Base-by-base conservation (phyloP, 2,113 vertebrate genomes). In the Girardinichthys multiradiatus region DNA sequence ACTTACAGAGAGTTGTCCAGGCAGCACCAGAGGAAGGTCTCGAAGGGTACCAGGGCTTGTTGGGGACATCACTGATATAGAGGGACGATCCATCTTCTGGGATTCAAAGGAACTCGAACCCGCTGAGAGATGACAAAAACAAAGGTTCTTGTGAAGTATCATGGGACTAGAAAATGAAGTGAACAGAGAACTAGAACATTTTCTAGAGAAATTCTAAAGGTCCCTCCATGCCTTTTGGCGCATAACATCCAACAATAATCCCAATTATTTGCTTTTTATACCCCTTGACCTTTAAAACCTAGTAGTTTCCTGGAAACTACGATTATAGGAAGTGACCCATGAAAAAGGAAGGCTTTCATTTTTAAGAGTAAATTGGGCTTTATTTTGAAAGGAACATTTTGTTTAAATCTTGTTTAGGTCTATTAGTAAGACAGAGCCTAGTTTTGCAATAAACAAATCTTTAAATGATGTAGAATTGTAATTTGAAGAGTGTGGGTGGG, bases 91-190 rank as follows among this genome's bases (percentile, higher is more conserved):
- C 97, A 98, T 97, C 92, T 98, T 99, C 91, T 98, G 98, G 70
- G 97, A 99, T 94, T 99, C 98, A 92, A 99, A 99, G 76, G 98
- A 99, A 93, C 98, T 99, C 54, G 97, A 99, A 92, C 98, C 98
- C 91, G 93, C 92, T 95, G 79, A 90, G 83, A 29, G 31, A 85
- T 19, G 24, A 11, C 64, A 60, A 79, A 68, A 70, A 14, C 30
- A 29, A 1, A 57, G 1, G 12, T n/a, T 8, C 24, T 58, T 2
- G 29, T 27, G 45, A 45, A 68, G 2, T 35, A 54, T 6, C 0
- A 1, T 54, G 9, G 8, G 5, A 54, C 19, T 2, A n/a, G 8
- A 24, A 21, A 54, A 8, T 54, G 2, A 54, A 54, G 21, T 24
- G 48, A 10, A 54, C 7, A 54, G n/a, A 54, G 21, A 54, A n/a